Evolutionary conservation across 2,888 invertebrate genomes (phyloP).

Genomic region (Lasioglossum morio): DNA sequence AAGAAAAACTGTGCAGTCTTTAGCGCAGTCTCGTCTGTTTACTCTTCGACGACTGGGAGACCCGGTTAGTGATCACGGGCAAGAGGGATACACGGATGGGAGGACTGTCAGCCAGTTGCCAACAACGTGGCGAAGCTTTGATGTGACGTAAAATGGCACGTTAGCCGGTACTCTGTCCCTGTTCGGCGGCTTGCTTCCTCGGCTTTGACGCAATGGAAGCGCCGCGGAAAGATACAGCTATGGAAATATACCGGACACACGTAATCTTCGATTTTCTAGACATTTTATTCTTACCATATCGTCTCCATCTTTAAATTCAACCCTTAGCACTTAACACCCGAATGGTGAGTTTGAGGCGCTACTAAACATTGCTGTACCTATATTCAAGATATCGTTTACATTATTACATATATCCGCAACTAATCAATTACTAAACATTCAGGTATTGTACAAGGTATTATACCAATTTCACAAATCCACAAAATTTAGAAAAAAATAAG

Average conservation of each 20-base stretch:
- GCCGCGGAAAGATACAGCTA: not conserved
- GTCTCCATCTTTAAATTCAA: not conserved
- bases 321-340: too few species aligned
- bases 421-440: too few species aligned
- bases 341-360: too few species aligned
- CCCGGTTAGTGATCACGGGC: slow-evolving; percentile 34
- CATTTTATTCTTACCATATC: not conserved
- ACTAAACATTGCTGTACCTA: too few species aligned
- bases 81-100: slow-evolving; percentile 36
- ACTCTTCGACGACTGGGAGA: slow-evolving; percentile 44
- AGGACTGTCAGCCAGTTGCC: slow-evolving; percentile 75
- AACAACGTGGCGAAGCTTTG: slow-evolving; percentile 83
- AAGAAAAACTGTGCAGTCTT: slow-evolving; percentile 24
- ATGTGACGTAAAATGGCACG: slow-evolving; percentile 81
- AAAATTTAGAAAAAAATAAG: too few species aligned
- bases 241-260: not conserved
- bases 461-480: too few species aligned
- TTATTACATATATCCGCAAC: too few species aligned
- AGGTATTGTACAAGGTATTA: too few species aligned
- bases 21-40: slow-evolving; percentile 46
- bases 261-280: not conserved
- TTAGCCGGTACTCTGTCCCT: slow-evolving; percentile 68
- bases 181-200: slow-evolving; percentile 36
- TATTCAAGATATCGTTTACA: too few species aligned
- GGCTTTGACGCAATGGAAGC: slow-evolving; percentile 53